Evolutionary conservation across 2,888 invertebrate genomes (phyloP).

Genomic region (Latrodectus elegans): DNA sequence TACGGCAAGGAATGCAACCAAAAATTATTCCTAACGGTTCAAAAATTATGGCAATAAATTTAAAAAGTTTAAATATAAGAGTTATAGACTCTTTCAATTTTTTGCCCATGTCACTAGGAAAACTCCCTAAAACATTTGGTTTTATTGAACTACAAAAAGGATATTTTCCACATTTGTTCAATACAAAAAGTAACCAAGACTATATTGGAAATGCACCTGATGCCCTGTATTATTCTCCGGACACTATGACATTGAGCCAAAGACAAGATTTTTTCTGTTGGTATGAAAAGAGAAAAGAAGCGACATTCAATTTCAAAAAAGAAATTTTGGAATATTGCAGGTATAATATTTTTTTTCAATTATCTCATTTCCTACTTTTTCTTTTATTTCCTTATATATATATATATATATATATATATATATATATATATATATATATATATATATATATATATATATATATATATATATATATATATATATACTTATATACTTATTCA

Average conservation of each 20-base stretch:
- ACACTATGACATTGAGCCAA: neutral
- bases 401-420: too few relatives aligned
- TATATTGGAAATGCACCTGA: neutral
- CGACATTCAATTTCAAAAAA: too few relatives aligned
- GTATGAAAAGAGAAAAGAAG: slow-evolving; percentile 6
- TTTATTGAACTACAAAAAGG: slow-evolving; percentile 19
- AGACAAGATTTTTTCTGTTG: neutral
- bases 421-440: too few relatives aligned
- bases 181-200: neutral
- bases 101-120: slow-evolving; percentile 20
- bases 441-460: too few relatives aligned
- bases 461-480: too few relatives aligned
- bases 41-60: neutral
- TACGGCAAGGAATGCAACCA: slow-evolving; percentile 1
- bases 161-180: slow-evolving; percentile 44
- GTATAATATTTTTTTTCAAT: too few relatives aligned
- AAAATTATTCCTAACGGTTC: slow-evolving; percentile 14
- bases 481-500: too few relatives aligned
- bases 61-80: neutral
- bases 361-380: too few relatives aligned
- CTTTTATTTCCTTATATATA: too few relatives aligned
- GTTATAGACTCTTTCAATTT: slow-evolving; percentile 41
- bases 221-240: neutral
- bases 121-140: slow-evolving; percentile 46
- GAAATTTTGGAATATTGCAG: too few relatives aligned